Percentiles rank a stretch among this genome's conserved stretches.
phyloP scores from a whole-genome alignment of 2,797 vertebrate genomes.

The Sphaeramia orbicularis region DNA sequence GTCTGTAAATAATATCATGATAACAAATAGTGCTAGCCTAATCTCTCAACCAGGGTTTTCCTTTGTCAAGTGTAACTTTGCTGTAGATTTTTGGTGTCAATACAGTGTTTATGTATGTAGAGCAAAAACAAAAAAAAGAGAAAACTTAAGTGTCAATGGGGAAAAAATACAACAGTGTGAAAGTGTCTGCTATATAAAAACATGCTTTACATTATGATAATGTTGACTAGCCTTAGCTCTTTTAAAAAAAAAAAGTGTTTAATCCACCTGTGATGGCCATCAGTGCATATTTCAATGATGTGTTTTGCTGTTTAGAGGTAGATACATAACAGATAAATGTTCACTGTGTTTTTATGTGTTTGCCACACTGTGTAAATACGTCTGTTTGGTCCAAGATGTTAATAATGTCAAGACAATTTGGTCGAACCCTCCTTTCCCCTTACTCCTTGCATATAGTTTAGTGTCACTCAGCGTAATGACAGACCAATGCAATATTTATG shows the following conservation, averaged over 20 bases:
- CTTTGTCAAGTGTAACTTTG: slow-evolving; percentile 78
- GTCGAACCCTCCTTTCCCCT: slow-evolving; percentile 23
- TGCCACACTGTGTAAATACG: slow-evolving; percentile 73
- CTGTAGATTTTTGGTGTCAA: slow-evolving; percentile 79
- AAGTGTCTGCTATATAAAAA: slow-evolving; percentile 74
- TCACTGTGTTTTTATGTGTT: slow-evolving; percentile 71
- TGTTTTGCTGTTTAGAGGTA: slow-evolving; percentile 80
- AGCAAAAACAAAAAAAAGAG: slow-evolving; percentile 76
- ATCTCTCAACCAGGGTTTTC: slow-evolving; percentile 78
- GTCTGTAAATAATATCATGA: slow-evolving; percentile 77
- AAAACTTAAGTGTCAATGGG: slow-evolving; percentile 73
- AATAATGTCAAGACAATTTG: slow-evolving; percentile 40
- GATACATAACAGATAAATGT: slow-evolving; percentile 71
- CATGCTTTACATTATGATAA: slow-evolving; percentile 77
- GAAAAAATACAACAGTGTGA: slow-evolving; percentile 69
- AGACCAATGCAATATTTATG: slow-evolving; percentile 83
- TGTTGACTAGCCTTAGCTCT: slow-evolving; percentile 84
- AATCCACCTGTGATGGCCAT: slow-evolving; percentile 80
- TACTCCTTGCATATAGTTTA: slow-evolving; percentile 58
- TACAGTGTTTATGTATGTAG: slow-evolving; percentile 82
- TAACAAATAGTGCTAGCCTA: slow-evolving; percentile 74
- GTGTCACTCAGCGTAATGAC: slow-evolving; percentile 55
- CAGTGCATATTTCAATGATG: slow-evolving; percentile 75
- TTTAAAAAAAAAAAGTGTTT: slow-evolving; percentile 74
- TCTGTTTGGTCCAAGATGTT: slow-evolving; percentile 61